Percentiles rank a stretch among this genome's conserved stretches.
phyloP scores from a whole-genome alignment of 2,888 invertebrate species.

The Troilus luridus region DNA sequence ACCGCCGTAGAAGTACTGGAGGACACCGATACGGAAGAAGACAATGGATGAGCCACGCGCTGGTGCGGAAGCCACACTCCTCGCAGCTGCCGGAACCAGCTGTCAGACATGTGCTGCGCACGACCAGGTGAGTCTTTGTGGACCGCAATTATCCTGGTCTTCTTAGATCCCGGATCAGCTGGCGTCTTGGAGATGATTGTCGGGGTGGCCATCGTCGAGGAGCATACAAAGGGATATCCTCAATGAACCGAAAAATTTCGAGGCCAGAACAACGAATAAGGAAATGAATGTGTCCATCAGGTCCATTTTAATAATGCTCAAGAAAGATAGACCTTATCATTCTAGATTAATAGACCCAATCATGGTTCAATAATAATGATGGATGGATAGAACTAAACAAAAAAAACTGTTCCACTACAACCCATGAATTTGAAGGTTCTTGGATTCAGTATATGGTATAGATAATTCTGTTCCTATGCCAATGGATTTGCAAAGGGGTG shows the following conservation, averaged over 20 bases:
- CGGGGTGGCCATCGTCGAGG: not conserved
- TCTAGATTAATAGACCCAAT: too few relatives aligned
- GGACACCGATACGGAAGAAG: constrained; percentile 15
- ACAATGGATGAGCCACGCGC: not conserved
- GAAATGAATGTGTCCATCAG: not conserved
- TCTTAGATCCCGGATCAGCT: constrained; percentile 16
- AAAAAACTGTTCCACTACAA: too few relatives aligned
- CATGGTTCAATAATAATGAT: too few relatives aligned
- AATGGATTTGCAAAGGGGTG: too few relatives aligned
- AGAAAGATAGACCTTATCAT: too few relatives aligned
- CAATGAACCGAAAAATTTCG: not conserved
- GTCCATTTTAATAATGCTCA: too few relatives aligned
- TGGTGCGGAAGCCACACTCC: constrained; percentile 55
- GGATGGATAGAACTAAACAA: too few relatives aligned
- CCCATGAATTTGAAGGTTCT: too few relatives aligned
- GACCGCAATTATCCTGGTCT: constrained; percentile 40
- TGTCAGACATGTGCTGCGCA: constrained; percentile 50
- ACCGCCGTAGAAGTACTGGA: not conserved
- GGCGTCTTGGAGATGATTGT: not conserved
- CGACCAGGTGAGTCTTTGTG: constrained; percentile 40
- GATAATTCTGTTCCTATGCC: too few relatives aligned
- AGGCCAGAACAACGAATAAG: not conserved
- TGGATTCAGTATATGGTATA: too few relatives aligned
- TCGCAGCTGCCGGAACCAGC: constrained; percentile 53
- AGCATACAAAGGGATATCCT: not conserved